phyloP scores from a whole-genome alignment of 2,113 vertebrate species.

The Myotis davidii region DNA sequence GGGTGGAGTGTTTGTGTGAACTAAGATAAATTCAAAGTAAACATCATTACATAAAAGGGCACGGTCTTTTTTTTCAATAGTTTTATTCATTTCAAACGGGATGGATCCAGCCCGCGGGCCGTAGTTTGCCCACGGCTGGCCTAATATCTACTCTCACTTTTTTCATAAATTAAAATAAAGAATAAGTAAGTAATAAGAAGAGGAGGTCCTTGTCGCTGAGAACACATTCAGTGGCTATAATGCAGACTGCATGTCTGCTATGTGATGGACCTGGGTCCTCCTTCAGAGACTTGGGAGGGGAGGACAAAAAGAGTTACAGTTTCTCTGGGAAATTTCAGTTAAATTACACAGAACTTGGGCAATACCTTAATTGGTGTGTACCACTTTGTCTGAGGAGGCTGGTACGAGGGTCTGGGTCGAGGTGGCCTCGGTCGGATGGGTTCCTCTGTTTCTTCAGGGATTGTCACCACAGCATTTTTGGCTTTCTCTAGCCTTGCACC shows the following conservation, averaged over 20 bases:
- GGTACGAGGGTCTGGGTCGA: conserved; percentile 81
- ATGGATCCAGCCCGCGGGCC: no score
- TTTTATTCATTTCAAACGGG: no score
- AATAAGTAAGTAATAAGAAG: neutral
- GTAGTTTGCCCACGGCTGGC: no score
- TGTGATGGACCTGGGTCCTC: neutral
- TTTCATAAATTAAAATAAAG: neutral
- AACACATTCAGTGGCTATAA: neutral
- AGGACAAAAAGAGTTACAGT: neutral
- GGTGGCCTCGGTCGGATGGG: conserved; percentile 83
- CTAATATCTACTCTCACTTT: neutral
- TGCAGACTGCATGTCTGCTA: neutral
- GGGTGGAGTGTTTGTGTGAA: no score
- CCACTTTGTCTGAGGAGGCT: conserved; percentile 91
- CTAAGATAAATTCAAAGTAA: no score
- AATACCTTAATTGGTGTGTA: conserved; percentile 97
- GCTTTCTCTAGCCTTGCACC: conserved; percentile 96
- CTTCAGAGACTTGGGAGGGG: neutral
- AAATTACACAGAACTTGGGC: neutral
- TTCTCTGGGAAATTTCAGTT: neutral
- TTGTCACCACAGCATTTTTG: conserved; percentile 94
- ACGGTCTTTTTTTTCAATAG: no score
- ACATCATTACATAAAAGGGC: no score
- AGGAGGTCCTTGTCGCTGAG: neutral
- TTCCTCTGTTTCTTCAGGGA: conserved; percentile 92